These are phyloP conservation scores for Aspiorhynchus laticeps DNA, from an alignment of 2,113 vertebrate genomes.

Conservation along the genomic window DNA sequence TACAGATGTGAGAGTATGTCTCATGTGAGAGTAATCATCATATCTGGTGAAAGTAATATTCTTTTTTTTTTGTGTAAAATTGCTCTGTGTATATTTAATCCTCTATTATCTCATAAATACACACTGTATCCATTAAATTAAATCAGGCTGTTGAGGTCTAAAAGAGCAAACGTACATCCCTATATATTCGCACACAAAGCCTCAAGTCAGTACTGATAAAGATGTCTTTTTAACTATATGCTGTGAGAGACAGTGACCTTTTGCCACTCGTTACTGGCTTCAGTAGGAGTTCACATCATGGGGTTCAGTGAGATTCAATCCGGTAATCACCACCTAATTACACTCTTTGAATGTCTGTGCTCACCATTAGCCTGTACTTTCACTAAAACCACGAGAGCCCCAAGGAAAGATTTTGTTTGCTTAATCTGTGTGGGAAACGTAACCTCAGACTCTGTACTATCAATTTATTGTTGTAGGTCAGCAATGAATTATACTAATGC, in stretches of 20 bases:
- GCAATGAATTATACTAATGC: neutral
- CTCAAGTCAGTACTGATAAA: neutral
- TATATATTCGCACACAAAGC: neutral
- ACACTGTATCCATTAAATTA: neutral
- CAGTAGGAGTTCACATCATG: conserved; percentile 43
- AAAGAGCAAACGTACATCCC: neutral
- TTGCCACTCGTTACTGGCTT: conserved; percentile 20
- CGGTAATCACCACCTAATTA: conserved; percentile 33
- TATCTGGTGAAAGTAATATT: neutral
- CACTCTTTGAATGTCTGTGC: conserved; percentile 1
- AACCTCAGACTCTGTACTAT: neutral
- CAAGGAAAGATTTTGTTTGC: neutral
- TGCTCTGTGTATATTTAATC: neutral
- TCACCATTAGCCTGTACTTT: conserved; percentile 1
- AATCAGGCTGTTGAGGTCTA: neutral
- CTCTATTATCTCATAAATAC: neutral
- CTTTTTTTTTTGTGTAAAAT: neutral
- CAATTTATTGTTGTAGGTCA: neutral
- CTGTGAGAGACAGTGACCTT: conserved; percentile 30
- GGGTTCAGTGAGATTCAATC: conserved; percentile 36
- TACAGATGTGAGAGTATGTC: neutral
- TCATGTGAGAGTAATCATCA: neutral
- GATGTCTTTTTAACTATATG: conserved; percentile 29
- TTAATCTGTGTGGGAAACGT: conserved; percentile 18
- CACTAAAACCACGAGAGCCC: neutral